A percentile compares a stretch with the other conserved stretches of the same genome.
phyloP scores from a whole-genome alignment of 2,888 invertebrate genomes.

The Epinotia nisella region DNA sequence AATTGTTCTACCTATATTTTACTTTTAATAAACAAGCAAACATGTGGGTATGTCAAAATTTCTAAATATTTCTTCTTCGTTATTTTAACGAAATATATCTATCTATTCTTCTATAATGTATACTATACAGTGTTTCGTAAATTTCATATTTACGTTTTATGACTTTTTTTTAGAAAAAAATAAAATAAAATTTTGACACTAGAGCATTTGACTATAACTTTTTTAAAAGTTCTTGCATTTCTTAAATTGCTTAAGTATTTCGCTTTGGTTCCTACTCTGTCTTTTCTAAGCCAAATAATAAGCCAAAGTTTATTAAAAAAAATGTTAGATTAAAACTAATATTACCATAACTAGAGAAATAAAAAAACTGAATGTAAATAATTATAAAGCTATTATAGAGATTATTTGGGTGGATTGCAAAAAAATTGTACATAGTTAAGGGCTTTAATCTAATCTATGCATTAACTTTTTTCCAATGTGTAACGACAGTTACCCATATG shows the following conservation, averaged over 20 bases:
- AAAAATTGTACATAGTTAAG: too few species aligned
- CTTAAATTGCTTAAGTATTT: constrained; percentile 45
- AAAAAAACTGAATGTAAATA: constrained; percentile 49
- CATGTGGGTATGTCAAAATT: constrained; percentile 65
- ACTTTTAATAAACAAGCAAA: constrained; percentile 51
- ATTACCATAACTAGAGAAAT: constrained; percentile 44
- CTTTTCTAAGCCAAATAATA: constrained; percentile 76
- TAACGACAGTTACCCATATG: too few species aligned
- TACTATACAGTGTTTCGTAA: constrained; percentile 65
- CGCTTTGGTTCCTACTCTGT: constrained; percentile 57
- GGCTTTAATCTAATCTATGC: too few species aligned
- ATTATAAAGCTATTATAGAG: constrained; percentile 49
- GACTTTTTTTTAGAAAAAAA: constrained; percentile 53
- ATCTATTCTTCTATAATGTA: constrained; percentile 71
- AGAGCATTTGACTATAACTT: constrained; percentile 59
- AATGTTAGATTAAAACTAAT: constrained; percentile 50
- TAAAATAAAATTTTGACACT: constrained; percentile 58
- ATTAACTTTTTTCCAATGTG: too few species aligned
- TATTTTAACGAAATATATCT: constrained; percentile 60
- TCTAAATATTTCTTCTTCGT: constrained; percentile 62
- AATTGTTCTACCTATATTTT: too few species aligned
- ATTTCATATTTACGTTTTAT: constrained; percentile 56
- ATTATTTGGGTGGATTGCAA: too few species aligned
- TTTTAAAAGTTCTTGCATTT: constrained; percentile 45
- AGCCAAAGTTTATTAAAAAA: constrained; percentile 75